phyloP scores from a whole-genome alignment of 2,888 invertebrate species.

The Argyresthia goedartella region DNA sequence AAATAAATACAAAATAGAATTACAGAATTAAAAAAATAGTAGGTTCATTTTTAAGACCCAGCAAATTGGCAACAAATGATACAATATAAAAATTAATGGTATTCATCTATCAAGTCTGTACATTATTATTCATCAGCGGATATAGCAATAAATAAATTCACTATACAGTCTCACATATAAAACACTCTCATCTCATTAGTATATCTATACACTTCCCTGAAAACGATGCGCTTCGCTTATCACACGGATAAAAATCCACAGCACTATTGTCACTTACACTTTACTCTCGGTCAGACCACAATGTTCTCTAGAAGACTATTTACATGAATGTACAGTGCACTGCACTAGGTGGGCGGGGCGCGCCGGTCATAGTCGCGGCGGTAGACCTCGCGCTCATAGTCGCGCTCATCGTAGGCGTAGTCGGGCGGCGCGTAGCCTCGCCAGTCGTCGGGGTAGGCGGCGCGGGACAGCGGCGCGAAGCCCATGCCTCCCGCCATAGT shows the following conservation, averaged over 20 bases:
- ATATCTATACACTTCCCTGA: conserved; percentile 28
- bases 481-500: conserved; percentile 66
- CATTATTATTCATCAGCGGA: conserved; percentile 32
- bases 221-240: conserved; percentile 57
- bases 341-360: conserved; percentile 68
- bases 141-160: conserved; percentile 56
- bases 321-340: conserved; percentile 5
- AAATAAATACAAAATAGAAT: conserved; percentile 52
- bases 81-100: conserved; percentile 53
- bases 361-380: conserved; percentile 75
- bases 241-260: conserved; percentile 67
- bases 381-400: conserved; percentile 69
- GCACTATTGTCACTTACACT: conserved; percentile 68
- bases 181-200: conserved; percentile 30
- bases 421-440: conserved; percentile 55
- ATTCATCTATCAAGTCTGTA: conserved; percentile 50
- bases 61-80: conserved; percentile 48
- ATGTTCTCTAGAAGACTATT: conserved; percentile 26
- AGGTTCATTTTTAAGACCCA: conserved; percentile 34
- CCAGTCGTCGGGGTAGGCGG: conserved; percentile 63
- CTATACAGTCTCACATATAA: conserved; percentile 62
- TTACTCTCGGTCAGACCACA: conserved; percentile 45
- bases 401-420: conserved; percentile 66
- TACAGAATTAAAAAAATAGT: conserved; percentile 34
- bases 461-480: conserved; percentile 50